Evolutionary conservation across 1,140 invertebrate genomes (phyloP).

Genomic region (Parapsyche elsis): DNA sequence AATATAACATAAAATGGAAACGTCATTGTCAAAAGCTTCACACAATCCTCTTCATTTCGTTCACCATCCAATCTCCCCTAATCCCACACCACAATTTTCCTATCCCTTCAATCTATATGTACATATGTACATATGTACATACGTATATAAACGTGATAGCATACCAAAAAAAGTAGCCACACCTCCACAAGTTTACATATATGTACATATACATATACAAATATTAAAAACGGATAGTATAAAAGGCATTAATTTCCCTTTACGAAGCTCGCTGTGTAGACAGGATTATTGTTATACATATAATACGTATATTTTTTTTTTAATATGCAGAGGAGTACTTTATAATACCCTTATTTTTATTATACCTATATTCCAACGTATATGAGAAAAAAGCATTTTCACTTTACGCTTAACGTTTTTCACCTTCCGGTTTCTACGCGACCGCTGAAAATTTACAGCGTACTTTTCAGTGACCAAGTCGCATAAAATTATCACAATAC

Average conservation of each 20-base stretch:
- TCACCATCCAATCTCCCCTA: conserved; percentile 7
- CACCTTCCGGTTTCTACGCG: not conserved
- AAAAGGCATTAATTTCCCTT: not conserved
- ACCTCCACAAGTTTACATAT: no score
- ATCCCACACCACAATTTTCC: not conserved
- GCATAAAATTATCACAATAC: not conserved
- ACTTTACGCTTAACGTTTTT: not conserved
- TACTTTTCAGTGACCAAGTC: not conserved
- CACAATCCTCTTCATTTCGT: conserved; percentile 22
- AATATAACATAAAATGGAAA: not conserved
- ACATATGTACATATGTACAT: not conserved
- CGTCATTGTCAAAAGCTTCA: conserved; percentile 20
- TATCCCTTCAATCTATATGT: not conserved
- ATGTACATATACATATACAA: no score
- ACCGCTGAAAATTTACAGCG: not conserved
- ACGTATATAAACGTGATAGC: not conserved
- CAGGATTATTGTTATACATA: conserved; percentile 2
- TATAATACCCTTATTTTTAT: not conserved
- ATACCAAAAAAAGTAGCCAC: not conserved
- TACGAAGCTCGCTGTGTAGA: not conserved
- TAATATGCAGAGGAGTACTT: not conserved
- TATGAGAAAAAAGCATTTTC: no score
- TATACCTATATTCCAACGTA: not conserved
- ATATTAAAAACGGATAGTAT: not conserved
- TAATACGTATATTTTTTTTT: not conserved